Base-by-base conservation (phyloP, 1,140 invertebrate genomes). In the Drosophila pruinosa region DNA sequence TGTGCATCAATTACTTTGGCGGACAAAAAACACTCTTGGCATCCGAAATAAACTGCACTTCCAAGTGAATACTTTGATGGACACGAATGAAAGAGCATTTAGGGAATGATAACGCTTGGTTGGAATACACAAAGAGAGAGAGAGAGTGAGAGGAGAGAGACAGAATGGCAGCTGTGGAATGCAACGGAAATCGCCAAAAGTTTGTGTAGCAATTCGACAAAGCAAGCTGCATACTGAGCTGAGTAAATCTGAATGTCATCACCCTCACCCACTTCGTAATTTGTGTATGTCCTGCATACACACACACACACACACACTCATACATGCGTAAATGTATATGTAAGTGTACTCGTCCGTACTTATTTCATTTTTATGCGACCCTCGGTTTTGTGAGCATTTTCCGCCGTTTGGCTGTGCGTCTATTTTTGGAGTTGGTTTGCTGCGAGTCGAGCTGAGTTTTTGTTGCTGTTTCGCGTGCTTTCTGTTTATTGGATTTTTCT, bases 381-480 rank as follows among this genome's bases (percentile, higher is more conserved):
- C 48, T 69, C 36, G 48, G 22, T 63, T 61, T 61, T 69, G 70
- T 53, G 58, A 59, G 62, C 58, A 72, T 85, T 83, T 85, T 85
- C 80, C 75, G 67, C 57, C 73, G 79, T 72, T 79, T 79, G 72
- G 62, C 64, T 74, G 58, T 68, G 43, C 47, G 77, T 85, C 80
- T 83, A 85, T 83, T 85, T 85, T 74, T 68, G 81, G 73, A 86
- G 73, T 81, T 77, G 73, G 68, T 63, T 80, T 59, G 67, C 72
- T 72, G 63, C 21, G 70, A 47, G 48, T 64, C 43, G 65, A 75
- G 75, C 41, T 26, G 10, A 63, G 64, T 15, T 64, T 45, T 63
- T 41, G 10, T 17, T 36, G 59, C 48, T 71, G 38, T 36, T 74
- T 83, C 62, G 79, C 79, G 75, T 82, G 79, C 78, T 64, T 39